A percentile compares a stretch with the other conserved stretches of the same genome.
Conservation (phyloP, 2,797 vertebrate genomes). For the Mus minutoides region DNA sequence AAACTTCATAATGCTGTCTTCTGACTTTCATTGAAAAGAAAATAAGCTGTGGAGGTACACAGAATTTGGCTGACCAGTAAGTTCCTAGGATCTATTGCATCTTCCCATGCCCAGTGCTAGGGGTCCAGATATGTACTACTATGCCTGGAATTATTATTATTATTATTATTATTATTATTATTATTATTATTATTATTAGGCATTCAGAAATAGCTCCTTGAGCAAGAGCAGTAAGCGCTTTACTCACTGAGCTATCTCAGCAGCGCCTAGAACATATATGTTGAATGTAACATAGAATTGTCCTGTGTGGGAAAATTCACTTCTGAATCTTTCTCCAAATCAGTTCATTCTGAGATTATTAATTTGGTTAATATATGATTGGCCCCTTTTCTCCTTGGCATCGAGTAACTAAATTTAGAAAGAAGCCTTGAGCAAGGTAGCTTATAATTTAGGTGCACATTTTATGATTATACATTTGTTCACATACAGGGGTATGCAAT, state of each 20-base stretch:
- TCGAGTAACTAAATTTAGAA: conserved; percentile 63
- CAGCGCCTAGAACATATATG: neutral
- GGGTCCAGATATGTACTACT: neutral
- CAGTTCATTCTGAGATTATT: conserved; percentile 16
- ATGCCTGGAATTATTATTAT: neutral
- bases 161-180: neutral
- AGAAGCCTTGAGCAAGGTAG: conserved; percentile 48
- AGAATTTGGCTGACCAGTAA: neutral
- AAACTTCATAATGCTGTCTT: neutral
- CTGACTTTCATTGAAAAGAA: neutral
- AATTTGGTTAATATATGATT: conserved; percentile 52
- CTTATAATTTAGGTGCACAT: conserved; percentile 61
- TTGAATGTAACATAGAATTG: neutral
- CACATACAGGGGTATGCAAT: conserved; percentile 56
- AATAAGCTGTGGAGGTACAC: neutral
- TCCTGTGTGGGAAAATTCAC: neutral
- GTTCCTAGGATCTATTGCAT: neutral
- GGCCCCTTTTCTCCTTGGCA: conserved; percentile 42
- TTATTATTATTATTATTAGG: neutral
- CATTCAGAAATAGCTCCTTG: neutral
- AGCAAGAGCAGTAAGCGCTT: neutral
- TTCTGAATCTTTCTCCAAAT: conserved; percentile 2
- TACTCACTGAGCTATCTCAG: too few relatives aligned
- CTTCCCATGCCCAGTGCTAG: neutral
- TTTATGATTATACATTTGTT: conserved; percentile 69